Evolutionary conservation across 1,140 invertebrate species (phyloP).

Genomic region (Hycleus cichorii): DNA sequence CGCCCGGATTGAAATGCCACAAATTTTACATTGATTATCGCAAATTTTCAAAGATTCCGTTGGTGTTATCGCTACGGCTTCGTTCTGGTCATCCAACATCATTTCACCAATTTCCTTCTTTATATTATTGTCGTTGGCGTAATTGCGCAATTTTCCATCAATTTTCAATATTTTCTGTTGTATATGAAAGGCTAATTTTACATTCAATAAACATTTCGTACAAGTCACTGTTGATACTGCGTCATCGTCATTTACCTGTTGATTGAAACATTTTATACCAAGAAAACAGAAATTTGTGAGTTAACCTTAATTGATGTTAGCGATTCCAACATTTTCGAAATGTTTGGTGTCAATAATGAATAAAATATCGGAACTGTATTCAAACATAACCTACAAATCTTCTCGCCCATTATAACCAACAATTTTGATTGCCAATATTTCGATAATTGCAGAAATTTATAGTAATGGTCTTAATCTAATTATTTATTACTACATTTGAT

Average conservation of each 20-base stretch:
- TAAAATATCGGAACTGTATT: not conserved
- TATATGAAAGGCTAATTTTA: constrained; percentile 8
- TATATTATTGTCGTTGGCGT: not conserved
- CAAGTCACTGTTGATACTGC: constrained; percentile 1
- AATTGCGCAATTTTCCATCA: not conserved
- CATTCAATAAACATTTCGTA: constrained; percentile 7
- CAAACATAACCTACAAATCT: constrained; percentile 12
- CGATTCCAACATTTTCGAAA: not conserved
- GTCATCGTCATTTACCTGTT: constrained; percentile 5
- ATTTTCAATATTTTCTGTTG: constrained; percentile 6
- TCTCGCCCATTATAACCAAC: not conserved
- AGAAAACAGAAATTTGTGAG: not conserved
- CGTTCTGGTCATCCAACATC: not conserved
- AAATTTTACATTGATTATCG: constrained; percentile 1
- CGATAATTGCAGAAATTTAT: too few relatives aligned
- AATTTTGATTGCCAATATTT: too few relatives aligned
- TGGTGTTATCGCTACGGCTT: not conserved
- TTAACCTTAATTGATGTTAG: constrained; percentile 9
- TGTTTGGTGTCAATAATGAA: constrained; percentile 1
- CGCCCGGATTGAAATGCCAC: not conserved
- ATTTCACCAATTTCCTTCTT: constrained; percentile 2
- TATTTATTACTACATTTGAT: too few relatives aligned
- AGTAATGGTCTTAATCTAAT: too few relatives aligned
- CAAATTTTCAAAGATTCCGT: not conserved
- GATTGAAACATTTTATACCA: not conserved